Evolutionary conservation across 2,888 invertebrate genomes (phyloP), one percentile per base, ranked within the genome.

Genomic region (Diachrysia chrysitis): DNA sequence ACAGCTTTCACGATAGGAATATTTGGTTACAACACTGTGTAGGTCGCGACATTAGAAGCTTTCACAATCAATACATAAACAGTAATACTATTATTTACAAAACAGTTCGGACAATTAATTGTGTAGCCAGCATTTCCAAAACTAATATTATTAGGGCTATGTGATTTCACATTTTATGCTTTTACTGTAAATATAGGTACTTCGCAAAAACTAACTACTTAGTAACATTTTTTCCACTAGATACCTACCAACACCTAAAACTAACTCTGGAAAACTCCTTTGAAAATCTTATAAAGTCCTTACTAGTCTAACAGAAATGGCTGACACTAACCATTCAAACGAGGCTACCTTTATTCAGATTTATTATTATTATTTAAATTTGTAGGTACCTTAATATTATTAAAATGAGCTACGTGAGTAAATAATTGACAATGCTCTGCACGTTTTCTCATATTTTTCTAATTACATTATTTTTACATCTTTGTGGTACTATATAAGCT

Each of bases 21-120:
- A 62, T 73, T 73, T 59, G 23, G 59, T 53, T 67, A 69, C 62
- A 63, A 59, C 53, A 55, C 16, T 62, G 35, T 19, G 7, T 51
- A 55, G 12, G 23, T 73, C 37, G 23, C 48, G 53, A 58, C 48
- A 60, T 54, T 55, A 35, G 16, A 53, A 51, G 37, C 19, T 32
- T 32, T 58, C 54, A 32, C 46, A 59, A 17, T 57, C 46, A 37
- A 65, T 48, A 42, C 42, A 55, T 19, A 35, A 9, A 17, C 12
- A 12, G 53, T 58, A 14, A 7, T 37, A 16, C 37, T 32, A 9
- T 10, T 10, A 35, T 35, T 2, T 12, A 35, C 14, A 10, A 10
- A 2, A 35, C 35, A 35, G 35, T 10, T 35, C 14, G 14, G 14
- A 1, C 35, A 35, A 12, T 35, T 35, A 35, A 35, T 35, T 0